Conservation (phyloP, 2,888 invertebrate species). For the Drosophila meridiana region DNA sequence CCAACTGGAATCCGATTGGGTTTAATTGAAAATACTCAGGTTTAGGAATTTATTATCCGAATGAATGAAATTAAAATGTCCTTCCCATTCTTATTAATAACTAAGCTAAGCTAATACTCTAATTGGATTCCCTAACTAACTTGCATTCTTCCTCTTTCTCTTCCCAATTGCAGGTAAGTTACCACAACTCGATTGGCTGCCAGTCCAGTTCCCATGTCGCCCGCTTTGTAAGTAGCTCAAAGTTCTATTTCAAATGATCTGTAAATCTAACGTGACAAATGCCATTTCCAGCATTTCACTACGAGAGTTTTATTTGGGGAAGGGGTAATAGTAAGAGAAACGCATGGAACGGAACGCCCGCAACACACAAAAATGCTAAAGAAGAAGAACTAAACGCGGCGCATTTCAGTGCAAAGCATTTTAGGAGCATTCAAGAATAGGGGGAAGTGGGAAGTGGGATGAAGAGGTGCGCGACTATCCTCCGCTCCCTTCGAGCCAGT, state of each 20-base stretch:
- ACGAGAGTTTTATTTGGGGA: conserved; percentile 31
- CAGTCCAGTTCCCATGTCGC: conserved; percentile 14
- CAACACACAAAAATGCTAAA: conserved; percentile 56
- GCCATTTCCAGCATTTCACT: conserved; percentile 39
- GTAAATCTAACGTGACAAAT: conserved; percentile 52
- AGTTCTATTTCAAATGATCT: conserved; percentile 33
- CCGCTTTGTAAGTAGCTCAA: conserved; percentile 65
- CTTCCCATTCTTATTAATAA: not conserved
- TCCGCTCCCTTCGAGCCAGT: not conserved
- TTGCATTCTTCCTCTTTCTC: not conserved
- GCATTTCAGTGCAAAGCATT: conserved; percentile 59
- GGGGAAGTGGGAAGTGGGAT: not conserved
- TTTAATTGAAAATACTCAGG: too few species aligned
- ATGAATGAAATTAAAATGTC: not conserved
- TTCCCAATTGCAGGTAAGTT: conserved; percentile 62
- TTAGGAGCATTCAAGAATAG: not conserved
- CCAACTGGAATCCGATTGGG: not conserved
- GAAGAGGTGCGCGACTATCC: not conserved
- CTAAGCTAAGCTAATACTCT: not conserved
- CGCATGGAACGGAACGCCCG: conserved; percentile 61
- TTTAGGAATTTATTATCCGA: not conserved
- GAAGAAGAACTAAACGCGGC: conserved; percentile 59
- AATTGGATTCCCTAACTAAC: not conserved
- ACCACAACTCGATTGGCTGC: conserved; percentile 5
- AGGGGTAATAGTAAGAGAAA: conserved; percentile 17